These are phyloP conservation scores for Bubo scandiacus DNA, from an alignment of 2,113 vertebrate species.

Conservation along the genomic window DNA sequence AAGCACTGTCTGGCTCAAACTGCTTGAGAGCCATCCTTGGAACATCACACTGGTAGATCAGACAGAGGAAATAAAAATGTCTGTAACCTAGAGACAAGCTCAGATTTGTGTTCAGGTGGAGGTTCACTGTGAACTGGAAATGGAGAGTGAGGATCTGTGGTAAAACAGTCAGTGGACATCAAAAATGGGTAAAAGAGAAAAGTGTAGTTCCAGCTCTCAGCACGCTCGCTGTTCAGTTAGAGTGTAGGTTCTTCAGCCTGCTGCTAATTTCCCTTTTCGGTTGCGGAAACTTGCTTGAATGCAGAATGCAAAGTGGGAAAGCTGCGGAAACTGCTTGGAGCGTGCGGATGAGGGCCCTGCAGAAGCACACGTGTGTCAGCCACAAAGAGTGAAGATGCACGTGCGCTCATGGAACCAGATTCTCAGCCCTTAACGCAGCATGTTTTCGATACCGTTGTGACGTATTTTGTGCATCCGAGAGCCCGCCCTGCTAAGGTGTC, in stretches of 20 bases:
- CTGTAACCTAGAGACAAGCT: not conserved
- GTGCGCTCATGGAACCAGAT: not conserved
- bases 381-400: not conserved
- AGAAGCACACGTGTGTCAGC: not conserved
- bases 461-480: not conserved
- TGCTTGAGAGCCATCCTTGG: not conserved
- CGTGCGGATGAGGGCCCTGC: not conserved
- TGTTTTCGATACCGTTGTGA: not conserved
- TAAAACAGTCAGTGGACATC: rapidly evolving
- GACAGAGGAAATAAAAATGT: not conserved
- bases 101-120: not conserved
- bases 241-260: not conserved
- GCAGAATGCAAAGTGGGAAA: not conserved
- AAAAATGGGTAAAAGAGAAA: not conserved
- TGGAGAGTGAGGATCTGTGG: not conserved
- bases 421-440: not conserved
- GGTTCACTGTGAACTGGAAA: not conserved
- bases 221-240: not conserved
- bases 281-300: not conserved
- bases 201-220: not conserved
- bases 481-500: not conserved
- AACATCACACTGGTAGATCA: not conserved
- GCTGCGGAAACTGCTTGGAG: not conserved
- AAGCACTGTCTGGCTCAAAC: not conserved
- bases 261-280: not conserved